Evolutionary conservation across 64 coral and sea anemone species (phyloP), one percentile per base, ranked within the genome.

Genomic region (Actinia equina): DNA sequence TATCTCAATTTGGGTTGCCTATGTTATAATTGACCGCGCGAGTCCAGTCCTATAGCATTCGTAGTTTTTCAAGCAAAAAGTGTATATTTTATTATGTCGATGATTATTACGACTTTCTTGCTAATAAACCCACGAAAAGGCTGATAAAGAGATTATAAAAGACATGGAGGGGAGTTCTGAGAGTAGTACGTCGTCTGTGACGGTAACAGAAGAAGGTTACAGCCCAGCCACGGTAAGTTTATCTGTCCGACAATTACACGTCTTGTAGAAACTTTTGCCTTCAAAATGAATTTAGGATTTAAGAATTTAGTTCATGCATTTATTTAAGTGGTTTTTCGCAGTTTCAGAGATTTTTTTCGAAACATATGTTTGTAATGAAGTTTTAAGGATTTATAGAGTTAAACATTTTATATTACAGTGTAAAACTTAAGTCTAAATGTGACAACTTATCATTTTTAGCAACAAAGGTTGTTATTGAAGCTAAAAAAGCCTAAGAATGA

Each of bases 401-500:
- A 69, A 51, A 83, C 69, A 18, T 8, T 83, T 76, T 43, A 63
- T 37, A 0, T 49, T 70, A 13, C n/a, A 30, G 22, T 23, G 2
- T 23, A 52, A 3, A 10, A 22, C 7, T 77, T 59, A 85, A 52
- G 85, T 86, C 2, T 15, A 83, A 49, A 49, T 49, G 46, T 8
- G 46, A 49, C 46, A 49, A 49, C 4, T 49, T 51, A 54, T 82
- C 9, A 8, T 44, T 82, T 86, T 9, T 82, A 99, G 88, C 90
- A 95, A 93, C 93, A 90, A 43, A 59, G 90, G n/a, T 30, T 95
- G 17, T 77, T 95, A 19, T 80, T 99, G 58, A 99, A 99, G 81
- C 86, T 99, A 18, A 92, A 94, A 82, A 99, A 99, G 83, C 90
- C 93, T 7, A 95, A 91, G 45, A 79, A 83, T 78, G 82, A 99